Evolutionary conservation across 2,113 vertebrate species (phyloP).

Genomic region (Pygathrix nemaeus): DNA sequence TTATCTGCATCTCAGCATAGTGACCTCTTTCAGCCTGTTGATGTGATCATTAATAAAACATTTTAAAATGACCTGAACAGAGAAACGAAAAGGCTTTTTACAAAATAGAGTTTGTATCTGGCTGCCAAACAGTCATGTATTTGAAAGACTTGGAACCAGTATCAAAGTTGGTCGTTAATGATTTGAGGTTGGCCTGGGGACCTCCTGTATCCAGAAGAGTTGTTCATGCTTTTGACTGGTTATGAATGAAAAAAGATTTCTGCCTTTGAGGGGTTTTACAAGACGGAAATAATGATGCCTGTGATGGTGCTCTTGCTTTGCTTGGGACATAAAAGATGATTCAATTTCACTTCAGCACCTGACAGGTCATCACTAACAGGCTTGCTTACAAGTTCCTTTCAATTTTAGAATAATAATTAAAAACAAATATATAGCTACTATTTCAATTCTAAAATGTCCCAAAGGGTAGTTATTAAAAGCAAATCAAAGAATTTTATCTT

Average conservation of each 20-base stretch:
- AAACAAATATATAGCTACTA: slow-evolving; percentile 18
- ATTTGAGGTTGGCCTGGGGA: slow-evolving; percentile 34
- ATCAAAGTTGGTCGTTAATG: neutral
- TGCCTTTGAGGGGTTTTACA: neutral
- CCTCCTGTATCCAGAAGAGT: neutral
- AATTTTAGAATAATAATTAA: slow-evolving; percentile 18
- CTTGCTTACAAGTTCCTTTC: neutral
- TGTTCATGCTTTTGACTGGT: neutral
- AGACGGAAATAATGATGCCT: neutral
- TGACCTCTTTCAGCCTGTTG: slow-evolving; percentile 65
- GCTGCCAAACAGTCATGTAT: slow-evolving; percentile 53
- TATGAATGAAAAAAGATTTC: neutral
- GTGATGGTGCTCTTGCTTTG: neutral
- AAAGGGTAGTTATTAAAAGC: neutral
- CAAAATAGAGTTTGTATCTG: slow-evolving; percentile 1
- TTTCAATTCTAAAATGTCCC: slow-evolving; percentile 37
- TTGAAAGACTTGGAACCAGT: slow-evolving; percentile 19
- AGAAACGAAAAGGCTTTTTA: neutral
- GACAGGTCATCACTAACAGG: neutral
- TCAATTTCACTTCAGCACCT: neutral
- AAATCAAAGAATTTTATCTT: neutral
- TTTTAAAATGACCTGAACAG: slow-evolving; percentile 49
- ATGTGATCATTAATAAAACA: slow-evolving; percentile 64
- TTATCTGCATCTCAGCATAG: slow-evolving; percentile 27
- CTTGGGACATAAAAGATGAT: neutral